These are phyloP conservation scores for Crambe crambe DNA, from an alignment of 37 sponge, comb jelly and placozoan species.

Conservation along the genomic window DNA sequence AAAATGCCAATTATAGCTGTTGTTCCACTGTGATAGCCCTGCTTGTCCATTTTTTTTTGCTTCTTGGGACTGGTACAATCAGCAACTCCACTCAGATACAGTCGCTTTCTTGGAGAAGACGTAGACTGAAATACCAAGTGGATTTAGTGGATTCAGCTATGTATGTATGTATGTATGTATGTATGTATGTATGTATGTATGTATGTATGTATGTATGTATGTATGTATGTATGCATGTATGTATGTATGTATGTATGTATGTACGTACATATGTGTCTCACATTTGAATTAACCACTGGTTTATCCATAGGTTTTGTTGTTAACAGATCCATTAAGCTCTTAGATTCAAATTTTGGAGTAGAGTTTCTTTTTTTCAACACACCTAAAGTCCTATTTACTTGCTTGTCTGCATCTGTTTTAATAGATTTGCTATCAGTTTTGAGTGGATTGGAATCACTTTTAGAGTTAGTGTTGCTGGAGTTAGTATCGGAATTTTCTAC, in stretches of 20 bases:
- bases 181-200: constrained; percentile 6
- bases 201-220: neutral
- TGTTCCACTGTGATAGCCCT: constrained; percentile 78
- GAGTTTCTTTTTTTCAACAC: no score
- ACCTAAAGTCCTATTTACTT: no score
- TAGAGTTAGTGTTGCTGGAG: neutral
- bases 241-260: constrained; percentile 6
- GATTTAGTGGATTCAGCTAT: no score
- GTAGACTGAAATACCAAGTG: no score
- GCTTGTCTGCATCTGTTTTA: no score
- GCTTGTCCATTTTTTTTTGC: constrained; percentile 9
- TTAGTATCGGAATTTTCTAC: neutral
- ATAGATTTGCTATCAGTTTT: no score
- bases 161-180: constrained; percentile 3
- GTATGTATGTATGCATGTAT: neutral
- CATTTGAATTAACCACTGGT: neutral
- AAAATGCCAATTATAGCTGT: constrained; percentile 87
- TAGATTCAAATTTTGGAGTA: neutral
- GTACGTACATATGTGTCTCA: neutral
- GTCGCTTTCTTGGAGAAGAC: constrained; percentile 4
- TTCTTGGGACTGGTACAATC: neutral
- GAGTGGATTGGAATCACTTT: neutral
- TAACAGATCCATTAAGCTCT: neutral
- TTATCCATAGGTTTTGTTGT: neutral
- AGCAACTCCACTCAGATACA: neutral